Percentiles rank a stretch among this genome's conserved stretches.
Evolutionary conservation across 2,113 vertebrate species (phyloP).

Genomic region (Genyomyrus donnyi): DNA sequence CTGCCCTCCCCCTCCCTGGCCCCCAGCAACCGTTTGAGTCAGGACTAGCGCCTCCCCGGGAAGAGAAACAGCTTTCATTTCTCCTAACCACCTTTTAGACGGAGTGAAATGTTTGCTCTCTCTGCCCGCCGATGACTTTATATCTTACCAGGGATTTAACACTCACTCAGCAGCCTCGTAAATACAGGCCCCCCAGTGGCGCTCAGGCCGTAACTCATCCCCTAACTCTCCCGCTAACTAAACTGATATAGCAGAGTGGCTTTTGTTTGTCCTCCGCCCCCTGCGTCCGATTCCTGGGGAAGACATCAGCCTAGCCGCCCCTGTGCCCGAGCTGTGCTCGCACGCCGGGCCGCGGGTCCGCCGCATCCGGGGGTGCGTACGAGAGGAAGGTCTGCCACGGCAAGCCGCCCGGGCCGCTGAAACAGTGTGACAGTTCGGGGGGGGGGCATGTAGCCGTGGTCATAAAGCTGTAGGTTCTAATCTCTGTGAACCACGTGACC

Average conservation of each 20-base stretch:
- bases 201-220: constrained; percentile 79
- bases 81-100: constrained; percentile 93
- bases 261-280: constrained; percentile 51
- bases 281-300: background rate
- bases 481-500: background rate
- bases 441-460: background rate
- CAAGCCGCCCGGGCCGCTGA: background rate
- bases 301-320: constrained; percentile 7
- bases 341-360: no score
- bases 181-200: constrained; percentile 84
- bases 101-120: constrained; percentile 99
- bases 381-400: background rate
- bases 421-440: background rate
- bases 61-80: constrained; percentile 90
- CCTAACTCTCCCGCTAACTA: constrained; percentile 66
- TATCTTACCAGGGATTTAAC: constrained; percentile 99
- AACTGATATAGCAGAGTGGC: constrained; percentile 69
- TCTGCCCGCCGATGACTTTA: constrained; percentile 96
- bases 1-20: background rate
- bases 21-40: constrained; percentile 57
- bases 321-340: background rate
- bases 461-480: background rate
- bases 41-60: constrained; percentile 75
- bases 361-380: background rate
- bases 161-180: constrained; percentile 94